Evolutionary conservation across 2,113 vertebrate species (phyloP), one percentile per base, ranked within the genome.

Genomic region (Cercocebus atys): DNA sequence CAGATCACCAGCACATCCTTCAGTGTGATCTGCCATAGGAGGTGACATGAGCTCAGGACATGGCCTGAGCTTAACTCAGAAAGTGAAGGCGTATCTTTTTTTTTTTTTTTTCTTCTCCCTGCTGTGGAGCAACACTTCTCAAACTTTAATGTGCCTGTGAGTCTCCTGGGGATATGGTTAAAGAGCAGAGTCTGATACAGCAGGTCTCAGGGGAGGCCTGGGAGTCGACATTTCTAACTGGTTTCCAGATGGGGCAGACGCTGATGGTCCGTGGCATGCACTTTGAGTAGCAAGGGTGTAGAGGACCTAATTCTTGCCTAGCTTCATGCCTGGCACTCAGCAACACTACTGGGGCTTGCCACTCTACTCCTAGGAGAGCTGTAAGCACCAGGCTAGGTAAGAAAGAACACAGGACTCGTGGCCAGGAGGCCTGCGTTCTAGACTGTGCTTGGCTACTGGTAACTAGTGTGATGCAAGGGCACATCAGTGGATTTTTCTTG

Each of bases 391-490:
- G 68, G 6, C 47, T 78, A 50, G 27, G 6, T n/a, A 61, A 89
- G 68, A n/a, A 90, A 38, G n/a, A 9, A 8, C 76, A 17, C 11
- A 22, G 38, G n/a, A 32, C 11, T 20, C 13, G 13, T 30, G 30
- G 55, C 18, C 11, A 0, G 50, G 59, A 68, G 43, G 10, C 10
- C 32, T 5, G 25, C 47, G 45, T 82, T 82, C 17, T n/a, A 22
- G 11, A 27, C 32, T 97, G 64, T 32, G 4, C 50, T 88, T 30
- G 27, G 50, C 55, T 59, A 3, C 80, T 66, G 8, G 9, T 13
- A 50, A 73, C 55, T 25, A 9, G 13, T 5, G 2, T 14, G 2
- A 25, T 7, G 11, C 22, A 0, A 2, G 45, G 2, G 0, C 16
- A 82, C 12, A 3, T 85, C 20, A 5, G 38, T 91, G 7, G 79